Base-by-base conservation (phyloP, 2,113 vertebrate species). In the Epinephelus fuscoguttatus region DNA sequence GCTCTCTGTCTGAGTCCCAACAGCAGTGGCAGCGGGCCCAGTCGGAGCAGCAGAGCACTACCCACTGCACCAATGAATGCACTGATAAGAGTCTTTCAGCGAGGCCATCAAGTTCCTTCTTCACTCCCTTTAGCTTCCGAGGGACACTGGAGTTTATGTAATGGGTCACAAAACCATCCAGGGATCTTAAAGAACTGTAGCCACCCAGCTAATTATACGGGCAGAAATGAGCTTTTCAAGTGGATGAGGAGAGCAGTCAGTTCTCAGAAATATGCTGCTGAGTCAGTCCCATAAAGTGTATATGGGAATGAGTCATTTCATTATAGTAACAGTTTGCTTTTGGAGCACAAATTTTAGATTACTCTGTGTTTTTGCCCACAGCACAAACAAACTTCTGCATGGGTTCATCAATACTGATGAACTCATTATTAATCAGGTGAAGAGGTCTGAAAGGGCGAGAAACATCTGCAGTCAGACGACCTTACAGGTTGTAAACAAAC, bases 31-130 rank as follows among this genome's bases (percentile, higher is more conserved):
- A 81, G 19, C 71, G 70, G 78, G 78, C 85, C 33, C 85, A 84
- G 74, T 33, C 75, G 42, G 55, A 88, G 85, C 47, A 62, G 80
- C 33, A 68, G 42, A 91, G 90, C 88, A 61, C 63, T 68, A 45
- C 85, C 78, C 82, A 60, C 63, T 3, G 70, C 85, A 81, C 84
- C 91, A 90, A 90, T 84, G 85, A 93, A 88, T 52, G 53, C 84
- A 77, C 77, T 68, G 85, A 90, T 92, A 91, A 91, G 89, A 88
- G 78, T 61, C 82, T 90, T 87, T 91, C 75, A 84, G 71, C 78
- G 66, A 80, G 30, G 52, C 75, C 82, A 19, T 62, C 50, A 49
- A 75, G 59, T 75, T 78, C 42, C 52, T 53, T 52, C 50, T 78
- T 75, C 73, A 4, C 67, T 49, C 13, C 25, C 61, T 75, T 40